Evolutionary conservation across 2,113 vertebrate species (phyloP), one percentile per base, ranked within the genome.

Genomic region (Ibidorhyncha struthersii): DNA sequence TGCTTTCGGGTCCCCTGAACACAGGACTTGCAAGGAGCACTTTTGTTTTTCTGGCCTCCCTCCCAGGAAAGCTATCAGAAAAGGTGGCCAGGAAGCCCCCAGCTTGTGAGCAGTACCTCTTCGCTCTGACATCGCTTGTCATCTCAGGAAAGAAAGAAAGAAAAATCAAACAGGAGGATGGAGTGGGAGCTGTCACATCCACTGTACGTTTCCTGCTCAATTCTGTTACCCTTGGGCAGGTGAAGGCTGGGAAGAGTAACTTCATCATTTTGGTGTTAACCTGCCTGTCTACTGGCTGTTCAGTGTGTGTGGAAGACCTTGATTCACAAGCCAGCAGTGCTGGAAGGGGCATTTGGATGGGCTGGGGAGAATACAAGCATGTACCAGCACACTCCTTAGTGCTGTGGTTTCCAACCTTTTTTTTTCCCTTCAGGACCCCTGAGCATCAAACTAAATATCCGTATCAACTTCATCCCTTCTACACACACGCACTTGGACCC

Each of bases 131-230:
- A 89, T 18, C 0, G 0, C 65, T 40, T 94, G 96, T 95, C 93
- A 91, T 84, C 77, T 72, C 69, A 21, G 59, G 15, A 61, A 73
- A 73, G 82, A 62, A 86, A 77, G 66, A 25, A 43, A 78, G 43
- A 20, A 49, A 41, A 63, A 92, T 94, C 55, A 84, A 58, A 27
- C 32, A 25, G 72, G 80, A 50, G 69, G 83, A 38, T 58, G 73
- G 77, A 86, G 61, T 18, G 43, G 85, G 86, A 96, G 56, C 81
- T 96, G 93, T 95, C 96, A 94, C 91, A 95, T 92, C 93, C 41
- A 76, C 81, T 93, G 41, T 41, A n/a, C 9, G 1, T 86, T 66
- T 91, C 32, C 69, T 67, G 80, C 86, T 92, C 91, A 19, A 0
- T 70, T 90, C 49, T 52, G 20, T 47, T 86, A 62, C 69, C 83